These are phyloP conservation scores for Myathropa florea DNA, from an alignment of 2,888 invertebrate genomes.

Conservation along the genomic window DNA sequence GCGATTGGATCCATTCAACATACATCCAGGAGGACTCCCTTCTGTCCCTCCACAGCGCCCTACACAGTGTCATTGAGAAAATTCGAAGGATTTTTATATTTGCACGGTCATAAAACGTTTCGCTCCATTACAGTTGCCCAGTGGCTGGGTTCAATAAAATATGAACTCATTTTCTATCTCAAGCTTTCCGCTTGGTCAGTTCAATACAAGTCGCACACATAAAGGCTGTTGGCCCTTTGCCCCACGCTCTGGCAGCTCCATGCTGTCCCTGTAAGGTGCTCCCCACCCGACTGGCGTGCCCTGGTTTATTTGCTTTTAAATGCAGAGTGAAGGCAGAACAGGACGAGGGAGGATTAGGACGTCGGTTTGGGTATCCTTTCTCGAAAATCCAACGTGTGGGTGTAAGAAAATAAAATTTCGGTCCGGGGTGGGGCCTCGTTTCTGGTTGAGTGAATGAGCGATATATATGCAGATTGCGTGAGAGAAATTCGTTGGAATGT, in stretches of 20 bases:
- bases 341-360: background rate
- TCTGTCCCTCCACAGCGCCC: background rate
- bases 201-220: conserved; percentile 56
- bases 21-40: background rate
- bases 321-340: conserved; percentile 10
- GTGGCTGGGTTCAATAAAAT: conserved; percentile 64
- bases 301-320: conserved; percentile 54
- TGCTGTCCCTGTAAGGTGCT: conserved; percentile 6
- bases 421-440: conserved; percentile 10
- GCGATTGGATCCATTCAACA: conserved; percentile 23
- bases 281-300: background rate
- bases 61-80: conserved; percentile 22
- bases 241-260: background rate
- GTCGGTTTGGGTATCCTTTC: conserved; percentile 3
- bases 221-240: conserved; percentile 15
- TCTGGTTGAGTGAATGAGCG: conserved; percentile 53
- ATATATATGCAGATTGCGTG: conserved; percentile 66
- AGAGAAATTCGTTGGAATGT: conserved; percentile 46
- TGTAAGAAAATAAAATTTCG: conserved; percentile 15
- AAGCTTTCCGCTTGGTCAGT: conserved; percentile 68
- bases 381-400: background rate
- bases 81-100: conserved; percentile 47
- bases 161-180: conserved; percentile 70
- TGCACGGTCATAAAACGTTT: conserved; percentile 64
- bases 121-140: conserved; percentile 66